These are phyloP conservation scores for Mus minutoides DNA, from an alignment of 2,797 vertebrate genomes.

Conservation along the genomic window DNA sequence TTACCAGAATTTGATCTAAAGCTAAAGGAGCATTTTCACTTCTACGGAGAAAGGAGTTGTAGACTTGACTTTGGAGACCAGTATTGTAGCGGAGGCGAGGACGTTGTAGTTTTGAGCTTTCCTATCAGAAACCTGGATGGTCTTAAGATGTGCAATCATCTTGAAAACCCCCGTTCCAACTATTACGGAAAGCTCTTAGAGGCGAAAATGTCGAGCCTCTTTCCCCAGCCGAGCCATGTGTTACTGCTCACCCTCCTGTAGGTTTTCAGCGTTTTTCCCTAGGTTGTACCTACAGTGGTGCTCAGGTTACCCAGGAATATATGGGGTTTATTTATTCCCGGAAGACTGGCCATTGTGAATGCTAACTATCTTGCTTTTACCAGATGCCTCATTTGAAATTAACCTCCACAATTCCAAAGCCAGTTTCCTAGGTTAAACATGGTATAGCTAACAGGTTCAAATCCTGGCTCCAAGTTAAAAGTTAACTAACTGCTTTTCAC, in stretches of 20 bases:
- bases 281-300: not conserved
- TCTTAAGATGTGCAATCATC: not conserved
- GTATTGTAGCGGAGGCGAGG: not conserved
- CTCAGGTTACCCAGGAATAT: not conserved
- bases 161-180: not conserved
- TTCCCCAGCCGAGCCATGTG: not conserved
- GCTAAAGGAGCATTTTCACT: not conserved
- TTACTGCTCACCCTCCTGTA: not conserved
- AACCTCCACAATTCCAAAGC: not conserved
- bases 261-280: not conserved
- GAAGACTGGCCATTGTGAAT: not conserved
- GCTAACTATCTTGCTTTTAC: not conserved
- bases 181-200: not conserved
- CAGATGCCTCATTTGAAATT: not conserved
- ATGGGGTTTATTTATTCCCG: not conserved
- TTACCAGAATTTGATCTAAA: not conserved
- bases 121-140: not conserved
- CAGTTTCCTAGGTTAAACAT: not conserved
- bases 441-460: not conserved
- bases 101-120: not conserved
- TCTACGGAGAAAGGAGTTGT: not conserved
- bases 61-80: not conserved
- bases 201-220: not conserved
- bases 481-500: not conserved
- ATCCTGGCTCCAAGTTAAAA: not conserved